A percentile compares a stretch with the other conserved stretches of the same genome.
These are phyloP conservation scores for Coracopsis vasa DNA, from an alignment of 2,113 vertebrate species.

Conservation along the genomic window DNA sequence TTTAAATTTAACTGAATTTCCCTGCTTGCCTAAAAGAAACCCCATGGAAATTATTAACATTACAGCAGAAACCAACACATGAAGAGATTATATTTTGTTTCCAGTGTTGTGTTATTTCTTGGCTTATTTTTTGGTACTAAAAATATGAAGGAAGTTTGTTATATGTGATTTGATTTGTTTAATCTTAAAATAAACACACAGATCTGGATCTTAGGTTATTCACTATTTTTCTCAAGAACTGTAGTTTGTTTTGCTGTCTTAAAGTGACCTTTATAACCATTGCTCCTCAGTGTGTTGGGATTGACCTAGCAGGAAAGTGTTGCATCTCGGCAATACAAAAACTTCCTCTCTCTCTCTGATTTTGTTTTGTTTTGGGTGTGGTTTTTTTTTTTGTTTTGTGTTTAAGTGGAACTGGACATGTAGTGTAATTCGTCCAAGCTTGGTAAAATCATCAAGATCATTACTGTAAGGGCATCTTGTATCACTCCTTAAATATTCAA, in stretches of 20 bases:
- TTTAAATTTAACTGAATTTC: neutral
- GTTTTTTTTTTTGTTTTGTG: neutral
- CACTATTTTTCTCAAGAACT: neutral
- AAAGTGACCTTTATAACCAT: neutral
- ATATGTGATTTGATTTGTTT: neutral
- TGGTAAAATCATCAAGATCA: neutral
- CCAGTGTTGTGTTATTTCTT: neutral
- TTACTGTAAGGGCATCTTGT: constrained; percentile 16
- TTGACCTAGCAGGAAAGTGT: neutral
- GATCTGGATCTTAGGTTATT: neutral
- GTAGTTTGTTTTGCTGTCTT: neutral
- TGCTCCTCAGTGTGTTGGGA: neutral
- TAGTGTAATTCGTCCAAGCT: neutral
- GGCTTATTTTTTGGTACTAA: neutral
- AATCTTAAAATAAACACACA: neutral
- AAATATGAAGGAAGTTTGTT: neutral
- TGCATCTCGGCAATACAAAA: neutral
- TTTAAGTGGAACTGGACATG: neutral
- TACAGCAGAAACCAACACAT: neutral
- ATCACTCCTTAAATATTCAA: constrained; percentile 31
- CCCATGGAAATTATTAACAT: neutral
- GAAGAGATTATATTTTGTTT: neutral
- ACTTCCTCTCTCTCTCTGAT: neutral
- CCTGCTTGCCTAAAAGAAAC: neutral
- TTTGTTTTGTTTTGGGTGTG: neutral